These are phyloP conservation scores for Tetraneura akinire DNA, from an alignment of 1,140 invertebrate genomes.

Conservation along the genomic window DNA sequence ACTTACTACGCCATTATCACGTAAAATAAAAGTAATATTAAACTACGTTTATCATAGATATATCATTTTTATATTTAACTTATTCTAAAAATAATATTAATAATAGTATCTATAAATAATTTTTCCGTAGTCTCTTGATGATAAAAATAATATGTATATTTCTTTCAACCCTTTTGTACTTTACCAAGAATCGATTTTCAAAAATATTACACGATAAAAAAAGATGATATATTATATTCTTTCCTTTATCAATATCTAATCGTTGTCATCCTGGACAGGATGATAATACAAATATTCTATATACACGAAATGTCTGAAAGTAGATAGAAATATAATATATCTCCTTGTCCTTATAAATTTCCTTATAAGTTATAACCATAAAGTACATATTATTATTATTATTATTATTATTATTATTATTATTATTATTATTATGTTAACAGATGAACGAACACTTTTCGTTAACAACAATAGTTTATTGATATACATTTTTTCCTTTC, in stretches of 20 bases:
- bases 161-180: not conserved
- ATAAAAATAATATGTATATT: not conserved
- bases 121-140: not conserved
- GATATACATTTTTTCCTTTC: slow-evolving; percentile 13
- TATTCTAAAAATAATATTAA: not conserved
- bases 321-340: not conserved
- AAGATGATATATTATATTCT: not conserved
- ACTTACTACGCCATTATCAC: slow-evolving; percentile 19
- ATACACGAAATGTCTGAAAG: not conserved
- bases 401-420: too few species aligned
- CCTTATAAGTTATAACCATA: not conserved
- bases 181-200: not conserved
- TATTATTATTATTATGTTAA: not conserved
- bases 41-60: not conserved
- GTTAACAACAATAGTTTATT: slow-evolving; percentile 25
- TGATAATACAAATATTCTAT: slow-evolving; percentile 22
- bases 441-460: slow-evolving; percentile 33
- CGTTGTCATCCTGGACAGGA: slow-evolving; percentile 10
- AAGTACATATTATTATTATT: slow-evolving; percentile 11
- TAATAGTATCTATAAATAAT: not conserved
- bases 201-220: too few species aligned
- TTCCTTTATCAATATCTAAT: slow-evolving; percentile 5
- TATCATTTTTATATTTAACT: not conserved
- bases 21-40: not conserved
- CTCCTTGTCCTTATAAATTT: not conserved